These are phyloP conservation scores for Seriola dumerili DNA, from an alignment of 2,113 vertebrate species.

Conservation along the genomic window DNA sequence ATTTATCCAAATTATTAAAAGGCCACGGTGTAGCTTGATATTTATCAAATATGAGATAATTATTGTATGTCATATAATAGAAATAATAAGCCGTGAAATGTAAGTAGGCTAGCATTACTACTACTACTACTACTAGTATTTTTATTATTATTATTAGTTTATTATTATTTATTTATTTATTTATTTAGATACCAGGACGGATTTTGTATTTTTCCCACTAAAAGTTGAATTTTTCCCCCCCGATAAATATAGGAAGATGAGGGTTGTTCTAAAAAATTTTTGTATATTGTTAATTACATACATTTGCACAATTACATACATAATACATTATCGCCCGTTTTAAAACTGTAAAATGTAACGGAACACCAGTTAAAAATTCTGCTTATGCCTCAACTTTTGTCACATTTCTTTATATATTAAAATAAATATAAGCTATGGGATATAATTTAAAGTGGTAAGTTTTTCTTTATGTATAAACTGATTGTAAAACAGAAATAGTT, in stretches of 20 bases:
- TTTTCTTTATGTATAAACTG: not conserved
- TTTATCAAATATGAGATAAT: not conserved
- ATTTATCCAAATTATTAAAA: not conserved
- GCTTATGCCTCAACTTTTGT: not conserved
- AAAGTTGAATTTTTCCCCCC: not conserved
- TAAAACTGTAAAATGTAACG: not conserved
- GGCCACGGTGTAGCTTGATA: not conserved
- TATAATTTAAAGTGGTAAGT: not conserved
- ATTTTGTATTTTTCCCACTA: not conserved
- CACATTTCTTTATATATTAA: not conserved
- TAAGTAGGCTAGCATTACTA: not conserved
- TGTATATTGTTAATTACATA: not conserved
- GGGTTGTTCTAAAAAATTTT: too few species aligned
- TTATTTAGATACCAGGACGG: too few species aligned
- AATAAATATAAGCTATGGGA: not conserved
- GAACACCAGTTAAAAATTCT: not conserved
- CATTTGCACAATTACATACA: too few species aligned
- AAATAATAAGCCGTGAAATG: not conserved
- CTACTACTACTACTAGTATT: not conserved
- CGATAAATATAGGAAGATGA: not conserved
- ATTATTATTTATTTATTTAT: too few species aligned
- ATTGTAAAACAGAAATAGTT: not conserved
- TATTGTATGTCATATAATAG: not conserved
- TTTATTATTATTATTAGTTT: not conserved
- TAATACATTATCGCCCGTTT: not conserved